Conservation (phyloP, 2,113 vertebrate genomes). For the chimpanzee (Pan troglodytes) region DNA sequence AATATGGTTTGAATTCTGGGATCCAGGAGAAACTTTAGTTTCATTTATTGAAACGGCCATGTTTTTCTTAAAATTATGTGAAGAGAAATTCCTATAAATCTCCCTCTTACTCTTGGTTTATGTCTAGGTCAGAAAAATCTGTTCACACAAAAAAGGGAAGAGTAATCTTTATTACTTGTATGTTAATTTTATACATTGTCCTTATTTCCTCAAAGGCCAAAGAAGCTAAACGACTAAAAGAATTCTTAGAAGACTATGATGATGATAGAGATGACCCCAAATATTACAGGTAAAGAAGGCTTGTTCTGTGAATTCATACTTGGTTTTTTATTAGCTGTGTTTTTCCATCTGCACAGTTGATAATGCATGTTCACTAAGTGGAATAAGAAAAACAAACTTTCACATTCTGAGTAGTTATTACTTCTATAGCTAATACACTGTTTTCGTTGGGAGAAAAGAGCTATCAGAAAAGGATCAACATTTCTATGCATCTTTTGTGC, state of each 20-base stretch:
- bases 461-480: background rate
- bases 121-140: background rate
- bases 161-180: background rate
- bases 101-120: too few relatives aligned
- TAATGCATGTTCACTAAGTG: background rate
- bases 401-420: background rate
- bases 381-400: background rate
- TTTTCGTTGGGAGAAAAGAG: background rate
- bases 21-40: too few relatives aligned
- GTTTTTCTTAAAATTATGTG: too few relatives aligned
- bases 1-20: too few relatives aligned
- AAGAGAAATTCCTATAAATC: too few relatives aligned
- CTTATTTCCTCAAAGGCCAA: constrained; percentile 88
- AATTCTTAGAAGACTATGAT: constrained; percentile 99
- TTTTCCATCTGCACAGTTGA: background rate
- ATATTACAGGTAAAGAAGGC: constrained; percentile 91
- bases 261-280: constrained; percentile 99
- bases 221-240: constrained; percentile 97
- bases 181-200: background rate
- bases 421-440: background rate
- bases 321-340: background rate
- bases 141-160: background rate
- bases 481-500: background rate
- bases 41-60: too few relatives aligned
- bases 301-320: background rate